These are phyloP conservation scores for Aphelenchoides besseyi DNA, from an alignment of 1,140 invertebrate species.

Conservation along the genomic window DNA sequence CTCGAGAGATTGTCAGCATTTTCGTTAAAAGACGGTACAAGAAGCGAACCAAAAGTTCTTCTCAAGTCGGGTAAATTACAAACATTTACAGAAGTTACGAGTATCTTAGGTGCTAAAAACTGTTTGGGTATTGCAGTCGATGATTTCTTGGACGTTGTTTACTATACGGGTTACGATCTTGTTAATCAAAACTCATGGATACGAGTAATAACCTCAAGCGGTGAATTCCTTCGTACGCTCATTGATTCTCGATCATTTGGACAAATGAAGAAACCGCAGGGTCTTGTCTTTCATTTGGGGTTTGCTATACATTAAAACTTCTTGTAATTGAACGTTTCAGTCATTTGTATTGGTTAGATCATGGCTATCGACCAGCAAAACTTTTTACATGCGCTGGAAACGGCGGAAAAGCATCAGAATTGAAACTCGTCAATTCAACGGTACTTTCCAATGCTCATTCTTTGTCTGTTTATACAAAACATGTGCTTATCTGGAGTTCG, in stretches of 20 bases:
- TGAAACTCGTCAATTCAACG: constrained; percentile 14
- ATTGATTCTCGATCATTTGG: not conserved
- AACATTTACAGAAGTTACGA: not conserved
- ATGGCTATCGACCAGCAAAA: constrained; percentile 16
- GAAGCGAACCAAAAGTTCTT: constrained; percentile 21
- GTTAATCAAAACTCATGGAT: constrained; percentile 12
- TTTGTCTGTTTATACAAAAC: not conserved
- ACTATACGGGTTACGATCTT: constrained; percentile 18
- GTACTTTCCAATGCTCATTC: constrained; percentile 17
- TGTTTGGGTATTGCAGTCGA: constrained; percentile 26
- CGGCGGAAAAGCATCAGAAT: constrained; percentile 20
- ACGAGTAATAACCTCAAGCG: constrained; percentile 12
- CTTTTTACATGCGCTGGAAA: constrained; percentile 19
- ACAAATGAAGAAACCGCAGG: constrained; percentile 20
- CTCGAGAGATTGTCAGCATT: constrained; percentile 14
- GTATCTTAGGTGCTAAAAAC: constrained; percentile 7
- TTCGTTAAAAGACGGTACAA: constrained; percentile 8
- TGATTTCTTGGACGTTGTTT: not conserved
- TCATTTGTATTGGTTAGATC: constrained; percentile 28
- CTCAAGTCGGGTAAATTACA: constrained; percentile 14
- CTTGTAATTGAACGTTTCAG: constrained; percentile 3
- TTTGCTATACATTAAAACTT: not conserved
- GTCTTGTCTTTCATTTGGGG: constrained; percentile 19
- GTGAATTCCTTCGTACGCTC: constrained; percentile 10
- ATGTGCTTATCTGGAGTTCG: constrained; percentile 18